These are phyloP conservation scores for Corythoichthys intestinalis DNA, from an alignment of 2,113 vertebrate species.

Conservation along the genomic window DNA sequence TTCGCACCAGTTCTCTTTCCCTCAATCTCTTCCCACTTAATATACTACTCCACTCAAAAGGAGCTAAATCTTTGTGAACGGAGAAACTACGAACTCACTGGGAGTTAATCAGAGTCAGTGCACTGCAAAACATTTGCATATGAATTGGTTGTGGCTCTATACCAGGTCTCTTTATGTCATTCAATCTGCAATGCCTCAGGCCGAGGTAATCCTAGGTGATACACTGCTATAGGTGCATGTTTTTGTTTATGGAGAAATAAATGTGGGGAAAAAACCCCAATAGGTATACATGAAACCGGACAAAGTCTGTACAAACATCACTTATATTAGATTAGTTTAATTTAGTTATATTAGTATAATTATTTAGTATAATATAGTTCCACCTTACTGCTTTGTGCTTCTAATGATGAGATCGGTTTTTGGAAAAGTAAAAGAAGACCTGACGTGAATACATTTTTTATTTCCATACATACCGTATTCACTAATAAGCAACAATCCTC, in stretches of 20 bases:
- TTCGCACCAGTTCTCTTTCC: conserved; percentile 38
- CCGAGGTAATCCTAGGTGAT: conserved; percentile 82
- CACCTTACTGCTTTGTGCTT: background rate
- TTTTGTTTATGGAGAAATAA: conserved; percentile 15
- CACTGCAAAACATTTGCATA: conserved; percentile 90
- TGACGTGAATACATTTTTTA: background rate
- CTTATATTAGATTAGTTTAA: background rate
- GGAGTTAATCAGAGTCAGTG: conserved; percentile 97
- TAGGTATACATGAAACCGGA: background rate
- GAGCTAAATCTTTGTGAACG: conserved; percentile 88
- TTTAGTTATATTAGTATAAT: background rate
- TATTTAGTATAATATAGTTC: background rate
- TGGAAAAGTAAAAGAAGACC: background rate
- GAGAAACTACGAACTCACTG: conserved; percentile 96
- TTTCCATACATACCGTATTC: background rate
- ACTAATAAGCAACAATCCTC: background rate
- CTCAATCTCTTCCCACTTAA: conserved; percentile 56
- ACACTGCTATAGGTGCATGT: conserved; percentile 65
- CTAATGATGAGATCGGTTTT: background rate
- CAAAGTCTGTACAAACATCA: background rate
- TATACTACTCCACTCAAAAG: conserved; percentile 82
- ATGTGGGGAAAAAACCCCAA: background rate
- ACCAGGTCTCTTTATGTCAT: conserved; percentile 83
- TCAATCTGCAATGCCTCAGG: conserved; percentile 77
- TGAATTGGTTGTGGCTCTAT: conserved; percentile 85